Percentiles rank a stretch among this genome's conserved stretches.
Conservation (phyloP, 2,888 invertebrate species). For the Octonoba sinensis region DNA sequence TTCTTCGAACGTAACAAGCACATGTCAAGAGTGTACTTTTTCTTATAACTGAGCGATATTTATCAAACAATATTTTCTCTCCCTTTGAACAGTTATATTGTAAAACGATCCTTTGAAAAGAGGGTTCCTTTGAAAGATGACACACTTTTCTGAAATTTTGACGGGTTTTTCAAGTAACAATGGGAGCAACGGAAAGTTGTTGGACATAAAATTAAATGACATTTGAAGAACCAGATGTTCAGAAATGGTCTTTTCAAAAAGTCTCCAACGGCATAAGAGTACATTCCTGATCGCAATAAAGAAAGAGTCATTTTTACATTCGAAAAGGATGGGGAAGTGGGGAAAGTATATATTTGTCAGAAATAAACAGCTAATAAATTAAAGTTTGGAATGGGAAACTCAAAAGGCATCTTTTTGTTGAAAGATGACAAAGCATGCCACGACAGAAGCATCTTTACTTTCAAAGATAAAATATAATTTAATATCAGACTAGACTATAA, state of each 20-base stretch:
- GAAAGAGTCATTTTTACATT: neutral
- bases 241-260: slow-evolving; percentile 26
- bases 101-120: neutral
- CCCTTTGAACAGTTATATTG: neutral
- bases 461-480: no score
- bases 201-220: slow-evolving; percentile 59
- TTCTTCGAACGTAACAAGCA: slow-evolving; percentile 19
- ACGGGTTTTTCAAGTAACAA: slow-evolving; percentile 56
- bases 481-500: no score
- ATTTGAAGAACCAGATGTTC: slow-evolving; percentile 56
- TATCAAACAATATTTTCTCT: slow-evolving; percentile 23
- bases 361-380: no score
- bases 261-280: neutral
- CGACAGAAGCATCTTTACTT: no score
- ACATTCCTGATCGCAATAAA: neutral
- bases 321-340: no score
- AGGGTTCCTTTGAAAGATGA: slow-evolving; percentile 30
- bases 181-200: slow-evolving; percentile 48
- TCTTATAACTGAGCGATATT: slow-evolving; percentile 22
- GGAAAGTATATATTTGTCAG: no score
- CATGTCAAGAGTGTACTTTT: slow-evolving; percentile 28
- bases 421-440: no score
- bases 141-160: slow-evolving; percentile 41
- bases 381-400: no score
- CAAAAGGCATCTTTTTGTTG: no score